These are phyloP conservation scores for Plectrocnemia conspersa DNA, from an alignment of 1,140 invertebrate species.

Conservation along the genomic window DNA sequence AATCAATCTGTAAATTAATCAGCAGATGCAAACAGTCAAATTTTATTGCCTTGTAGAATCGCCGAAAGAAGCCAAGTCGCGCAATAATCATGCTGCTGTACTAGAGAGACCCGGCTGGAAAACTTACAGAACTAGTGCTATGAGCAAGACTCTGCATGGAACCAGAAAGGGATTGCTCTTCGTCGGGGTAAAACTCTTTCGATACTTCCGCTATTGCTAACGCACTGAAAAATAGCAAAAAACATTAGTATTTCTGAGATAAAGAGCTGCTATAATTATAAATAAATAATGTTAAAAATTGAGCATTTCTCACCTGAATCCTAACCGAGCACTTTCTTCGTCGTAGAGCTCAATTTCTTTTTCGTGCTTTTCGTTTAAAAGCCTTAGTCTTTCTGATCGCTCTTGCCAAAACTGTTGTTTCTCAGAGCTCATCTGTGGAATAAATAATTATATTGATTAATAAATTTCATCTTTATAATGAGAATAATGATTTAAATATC, in stretches of 20 bases:
- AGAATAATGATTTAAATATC: no score
- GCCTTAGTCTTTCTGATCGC: slow-evolving; percentile 78
- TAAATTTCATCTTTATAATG: no score
- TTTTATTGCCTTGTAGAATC: slow-evolving; percentile 13
- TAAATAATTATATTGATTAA: background rate
- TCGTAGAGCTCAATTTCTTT: slow-evolving; percentile 91
- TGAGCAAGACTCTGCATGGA: slow-evolving; percentile 91
- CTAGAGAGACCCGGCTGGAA: slow-evolving; percentile 80
- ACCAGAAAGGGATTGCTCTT: slow-evolving; percentile 85
- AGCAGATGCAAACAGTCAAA: slow-evolving; percentile 12
- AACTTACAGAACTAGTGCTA: slow-evolving; percentile 87
- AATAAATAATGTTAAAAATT: slow-evolving; percentile 5
- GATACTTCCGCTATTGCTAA: slow-evolving; percentile 86
- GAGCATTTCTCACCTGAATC: slow-evolving; percentile 67
- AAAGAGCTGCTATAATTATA: background rate
- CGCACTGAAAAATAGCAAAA: slow-evolving; percentile 57
- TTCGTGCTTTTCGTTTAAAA: slow-evolving; percentile 84
- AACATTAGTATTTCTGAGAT: slow-evolving; percentile 3
- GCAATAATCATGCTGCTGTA: background rate
- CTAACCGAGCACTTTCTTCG: slow-evolving; percentile 84
- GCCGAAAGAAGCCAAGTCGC: background rate
- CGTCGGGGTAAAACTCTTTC: slow-evolving; percentile 77
- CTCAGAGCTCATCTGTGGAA: slow-evolving; percentile 82
- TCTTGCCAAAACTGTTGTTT: slow-evolving; percentile 86
- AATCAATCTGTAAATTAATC: no score